Percentiles rank a stretch among this genome's conserved stretches.
Evolutionary conservation across 2,797 vertebrate species (phyloP).

Genomic region (Rhinatrema bivittatum): DNA sequence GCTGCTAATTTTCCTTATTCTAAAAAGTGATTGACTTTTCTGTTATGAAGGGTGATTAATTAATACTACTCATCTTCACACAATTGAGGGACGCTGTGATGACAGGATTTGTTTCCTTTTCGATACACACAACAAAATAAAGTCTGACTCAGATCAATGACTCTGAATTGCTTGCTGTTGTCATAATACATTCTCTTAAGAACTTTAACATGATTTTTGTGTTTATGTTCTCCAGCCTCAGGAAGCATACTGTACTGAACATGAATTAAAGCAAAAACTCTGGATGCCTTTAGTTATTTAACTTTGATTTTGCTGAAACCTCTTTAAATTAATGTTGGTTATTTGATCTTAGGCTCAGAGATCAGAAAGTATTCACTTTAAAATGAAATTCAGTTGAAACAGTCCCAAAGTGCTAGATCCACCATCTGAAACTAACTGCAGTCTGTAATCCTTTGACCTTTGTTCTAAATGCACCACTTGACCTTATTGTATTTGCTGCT

Average conservation of each 20-base stretch:
- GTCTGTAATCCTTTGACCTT: conserved; percentile 8
- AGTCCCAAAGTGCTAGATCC: neutral
- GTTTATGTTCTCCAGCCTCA: neutral
- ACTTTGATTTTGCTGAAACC: conserved; percentile 23
- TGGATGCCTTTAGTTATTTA: conserved; percentile 28
- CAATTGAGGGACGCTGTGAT: neutral
- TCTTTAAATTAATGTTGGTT: conserved; percentile 26
- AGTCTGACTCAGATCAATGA: neutral
- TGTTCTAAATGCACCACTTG: neutral
- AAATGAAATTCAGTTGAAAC: conserved; percentile 27
- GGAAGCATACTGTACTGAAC: conserved; percentile 14
- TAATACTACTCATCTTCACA: neutral
- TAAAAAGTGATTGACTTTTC: neutral
- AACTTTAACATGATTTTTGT: conserved; percentile 12
- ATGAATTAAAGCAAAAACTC: conserved; percentile 7
- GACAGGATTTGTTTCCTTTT: neutral
- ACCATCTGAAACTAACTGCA: conserved; percentile 18
- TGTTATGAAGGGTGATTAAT: neutral
- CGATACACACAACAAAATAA: neutral
- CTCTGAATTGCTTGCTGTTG: conserved; percentile 8
- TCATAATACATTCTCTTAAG: neutral
- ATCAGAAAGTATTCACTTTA: conserved; percentile 14
- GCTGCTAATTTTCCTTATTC: neutral
- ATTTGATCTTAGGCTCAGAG: conserved; percentile 26
- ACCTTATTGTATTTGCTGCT: conserved; percentile 11